Evolutionary conservation across 2,113 vertebrate genomes (phyloP), one percentile per base, ranked within the genome.

Genomic region (Caretta caretta): DNA sequence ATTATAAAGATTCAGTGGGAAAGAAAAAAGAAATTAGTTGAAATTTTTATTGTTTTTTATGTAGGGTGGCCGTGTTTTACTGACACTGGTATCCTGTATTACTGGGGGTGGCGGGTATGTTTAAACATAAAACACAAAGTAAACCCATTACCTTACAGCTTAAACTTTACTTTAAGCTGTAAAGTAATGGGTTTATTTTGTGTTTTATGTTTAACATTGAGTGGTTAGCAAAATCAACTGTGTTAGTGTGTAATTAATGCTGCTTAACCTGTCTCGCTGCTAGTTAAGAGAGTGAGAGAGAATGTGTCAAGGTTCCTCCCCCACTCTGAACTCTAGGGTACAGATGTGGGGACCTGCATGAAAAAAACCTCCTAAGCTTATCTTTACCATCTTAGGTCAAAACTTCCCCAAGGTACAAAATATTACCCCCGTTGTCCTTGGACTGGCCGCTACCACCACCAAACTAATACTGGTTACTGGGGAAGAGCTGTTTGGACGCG

Each of bases 91-190:
- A 53, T 90, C 14, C 50, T 80, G 24, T 86, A 29, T 76, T 90
- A 48, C 80, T 25, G 31, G 59, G 14, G 38, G 8, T 57, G 5
- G 56, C 3, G 4, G 78, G 86, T 72, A 3, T 42, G 42, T 42
- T 42, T 42, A 42, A 42, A 42, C 42, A 42, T 42, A 42, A 42
- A 42, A 42, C 42, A 42, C 42, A 42, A 42, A 42, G 42, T 42
- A 42, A 42, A 42, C 42, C 42, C 42, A 42, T 42, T 42, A 42
- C 42, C 42, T 42, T 42, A 42, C 42, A 42, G 42, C 42, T 42
- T 42, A 42, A 42, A 42, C 42, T 42, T 42, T 93, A 57, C 92
- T 96, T 96, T 93, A 90, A 92, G 16, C 9, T 87, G 38, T 59
- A 84, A 57, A 79, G 7, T 24, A 53, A n/a, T 59, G 51, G 5